A percentile compares a stretch with the other conserved stretches of the same genome.
Evolutionary conservation across 1,140 invertebrate genomes (phyloP).

Genomic region (Cydia amplana): DNA sequence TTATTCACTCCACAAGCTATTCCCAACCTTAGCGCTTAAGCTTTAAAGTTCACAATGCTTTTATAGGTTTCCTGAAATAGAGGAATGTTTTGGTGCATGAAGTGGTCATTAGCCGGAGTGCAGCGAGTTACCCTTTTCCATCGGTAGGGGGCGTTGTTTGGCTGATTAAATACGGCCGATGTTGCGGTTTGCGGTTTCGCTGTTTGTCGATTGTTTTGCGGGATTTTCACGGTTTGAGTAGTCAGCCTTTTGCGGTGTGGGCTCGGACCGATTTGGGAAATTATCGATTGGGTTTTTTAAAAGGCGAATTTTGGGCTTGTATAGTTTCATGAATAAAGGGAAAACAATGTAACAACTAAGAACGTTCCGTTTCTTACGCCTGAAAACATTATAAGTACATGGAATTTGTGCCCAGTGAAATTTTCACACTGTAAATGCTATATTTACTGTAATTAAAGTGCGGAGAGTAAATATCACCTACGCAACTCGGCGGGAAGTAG

Average conservation of each 20-base stretch:
- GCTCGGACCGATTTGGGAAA: too few species aligned
- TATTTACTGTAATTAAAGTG: too few species aligned
- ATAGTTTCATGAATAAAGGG: too few species aligned
- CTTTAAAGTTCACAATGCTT: neutral
- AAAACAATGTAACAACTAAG: too few species aligned
- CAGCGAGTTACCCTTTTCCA: constrained; percentile 1
- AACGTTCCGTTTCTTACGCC: too few species aligned
- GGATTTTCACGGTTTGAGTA: neutral
- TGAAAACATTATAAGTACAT: too few species aligned
- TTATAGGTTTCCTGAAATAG: neutral
- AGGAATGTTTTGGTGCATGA: neutral
- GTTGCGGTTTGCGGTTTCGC: neutral
- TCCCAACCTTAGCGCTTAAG: neutral
- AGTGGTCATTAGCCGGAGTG: constrained; percentile 15
- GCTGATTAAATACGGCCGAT: neutral
- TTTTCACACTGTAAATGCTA: too few species aligned
- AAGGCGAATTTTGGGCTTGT: too few species aligned
- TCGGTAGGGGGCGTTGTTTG: neutral
- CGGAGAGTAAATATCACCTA: too few species aligned
- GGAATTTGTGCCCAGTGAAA: too few species aligned
- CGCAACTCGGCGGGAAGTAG: too few species aligned
- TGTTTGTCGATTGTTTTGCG: neutral
- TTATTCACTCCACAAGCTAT: neutral
- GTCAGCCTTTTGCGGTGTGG: neutral
- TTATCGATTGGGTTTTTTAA: too few species aligned